Base-by-base conservation (phyloP, 1,140 invertebrate genomes). In the honey bee (Apis mellifera) region DNA sequence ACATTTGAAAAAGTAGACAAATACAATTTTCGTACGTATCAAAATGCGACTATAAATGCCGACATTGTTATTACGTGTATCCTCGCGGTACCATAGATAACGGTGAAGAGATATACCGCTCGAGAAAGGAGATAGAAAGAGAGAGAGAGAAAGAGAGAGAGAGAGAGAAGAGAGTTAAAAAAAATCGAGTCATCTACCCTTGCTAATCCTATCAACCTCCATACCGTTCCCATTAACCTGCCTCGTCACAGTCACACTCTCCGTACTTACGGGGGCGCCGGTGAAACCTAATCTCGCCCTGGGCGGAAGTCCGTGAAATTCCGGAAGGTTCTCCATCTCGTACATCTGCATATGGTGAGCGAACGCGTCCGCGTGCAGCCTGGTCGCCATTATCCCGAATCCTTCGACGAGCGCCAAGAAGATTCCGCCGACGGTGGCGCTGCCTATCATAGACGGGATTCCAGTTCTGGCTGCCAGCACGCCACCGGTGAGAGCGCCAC, bases 381-480 rank as follows among this genome's bases (percentile, higher is more conserved):
- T 65, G 15, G 86, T 87, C 9, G 85, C 65, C 59, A 87, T 78
- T 50, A 87, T 86, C 0, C 85, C 85, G 52, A 82, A 75, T 13
- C 84, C 84, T 19, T 86, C 86, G 52, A 88, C 64, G 9, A 86
- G 60, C 0, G 78, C 85, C 32, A 88, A n/a, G 64, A 88, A 74
- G 11, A 86, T 64, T 1, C 85, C 85, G 15, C 85, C 85, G 9
- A 86, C 78, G 3, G 84, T 85, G 9, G 86, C 86, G 77, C 86
- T 87, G 4, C 86, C 86, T 55, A 88, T 73, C 85, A 88, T 88
- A 54, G 85, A 84, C 2, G 83, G 71, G n/a, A 88, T 68, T 12
- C 85, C 86, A 12, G 81, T 88, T 60, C 86, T 82, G 0, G 86
- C 83, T 0, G 85, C 85, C 15, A 88, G 19, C 32, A 88, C 69